These are phyloP conservation scores for Lota lota DNA, from an alignment of 2,113 vertebrate species.

Conservation along the genomic window DNA sequence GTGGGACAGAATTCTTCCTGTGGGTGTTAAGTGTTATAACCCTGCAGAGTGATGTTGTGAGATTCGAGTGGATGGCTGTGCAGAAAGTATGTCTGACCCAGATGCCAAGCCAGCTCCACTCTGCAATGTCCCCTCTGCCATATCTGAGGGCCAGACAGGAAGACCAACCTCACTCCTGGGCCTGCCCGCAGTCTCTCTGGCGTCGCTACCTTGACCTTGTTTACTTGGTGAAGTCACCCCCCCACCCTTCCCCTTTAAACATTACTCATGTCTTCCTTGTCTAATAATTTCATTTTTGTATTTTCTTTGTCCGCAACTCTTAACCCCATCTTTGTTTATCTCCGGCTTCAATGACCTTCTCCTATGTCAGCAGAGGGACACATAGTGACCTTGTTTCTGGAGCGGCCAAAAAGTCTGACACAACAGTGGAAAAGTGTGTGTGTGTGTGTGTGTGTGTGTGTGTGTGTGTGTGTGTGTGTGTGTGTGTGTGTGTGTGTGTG, in stretches of 20 bases:
- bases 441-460: conserved; percentile 24
- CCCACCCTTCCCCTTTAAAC: no score
- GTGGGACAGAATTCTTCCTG: no score
- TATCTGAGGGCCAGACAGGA: no score
- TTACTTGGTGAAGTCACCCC: background rate
- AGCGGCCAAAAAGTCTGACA: conserved; percentile 69
- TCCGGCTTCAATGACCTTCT: conserved; percentile 72
- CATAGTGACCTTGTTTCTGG: conserved; percentile 71
- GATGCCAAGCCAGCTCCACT: conserved; percentile 20
- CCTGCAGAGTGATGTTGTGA: conserved; percentile 19
- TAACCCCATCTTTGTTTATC: conserved; percentile 53
- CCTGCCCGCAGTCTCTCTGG: conserved; percentile 22
- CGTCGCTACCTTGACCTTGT: conserved; percentile 21
- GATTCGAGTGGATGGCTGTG: conserved; percentile 29
- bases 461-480: conserved; percentile 23
- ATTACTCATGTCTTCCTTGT: conserved; percentile 16
- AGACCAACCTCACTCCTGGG: conserved; percentile 26
- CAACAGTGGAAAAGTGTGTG: conserved; percentile 50
- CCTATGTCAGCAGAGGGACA: conserved; percentile 64
- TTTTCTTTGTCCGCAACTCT: conserved; percentile 18
- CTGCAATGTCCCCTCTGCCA: conserved; percentile 29
- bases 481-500: conserved; percentile 17
- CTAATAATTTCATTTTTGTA: conserved; percentile 18
- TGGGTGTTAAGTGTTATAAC: conserved; percentile 8
- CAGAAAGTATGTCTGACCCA: conserved; percentile 36